Base-by-base conservation (phyloP, 2,113 vertebrate species). In the Rissa tridactyla region DNA sequence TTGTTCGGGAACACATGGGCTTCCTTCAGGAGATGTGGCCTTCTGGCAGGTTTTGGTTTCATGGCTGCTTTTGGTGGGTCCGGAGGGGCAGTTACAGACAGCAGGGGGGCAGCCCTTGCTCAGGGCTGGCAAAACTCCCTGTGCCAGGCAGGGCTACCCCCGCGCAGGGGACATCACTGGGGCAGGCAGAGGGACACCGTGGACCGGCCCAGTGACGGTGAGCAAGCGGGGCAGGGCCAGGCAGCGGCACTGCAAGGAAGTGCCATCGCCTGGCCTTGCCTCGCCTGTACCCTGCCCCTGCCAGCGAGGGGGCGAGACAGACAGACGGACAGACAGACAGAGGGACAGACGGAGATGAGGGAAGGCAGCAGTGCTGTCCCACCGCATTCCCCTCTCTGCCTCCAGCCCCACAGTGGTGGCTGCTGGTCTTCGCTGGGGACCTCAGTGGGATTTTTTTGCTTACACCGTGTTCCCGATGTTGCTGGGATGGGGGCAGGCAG, bases 221-320 rank as follows among this genome's bases (percentile, higher is more conserved):
- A 98, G 96, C 91, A 92, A 91, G 90, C 86, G 8, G 54, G 97
- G 95, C 94, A 97, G 95, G 66, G 79, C 55, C 1, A 1, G 71
- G 52, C 78, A 32, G 96, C 10, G 2, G 89, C 92, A 23, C 34
- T 7, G 23, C 38, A 11, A 88, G 91, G 95, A 97, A 96, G 46
- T 15, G 42, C 78, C 77, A 75, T 91, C 83, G 3, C 81, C 97
- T 71, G 88, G 82, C 73, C 49, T 58, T 76, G 94, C 84, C 65
- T 83, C 5, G 18, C 69, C 90, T 79, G 47, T 32, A 26, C 92
- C 95, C 91, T 42, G 20, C 57, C 94, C 13, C 5, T 22, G 6
- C 17, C 79, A 58, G 54, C 0, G 0, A 51, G 42, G 12, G 21
- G 3, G 3, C 9, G 75, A 46, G 72, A 88, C 44, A 44, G 47